Evolutionary conservation across 2,797 vertebrate species (phyloP).

Genomic region (Oryzias sinensis): DNA sequence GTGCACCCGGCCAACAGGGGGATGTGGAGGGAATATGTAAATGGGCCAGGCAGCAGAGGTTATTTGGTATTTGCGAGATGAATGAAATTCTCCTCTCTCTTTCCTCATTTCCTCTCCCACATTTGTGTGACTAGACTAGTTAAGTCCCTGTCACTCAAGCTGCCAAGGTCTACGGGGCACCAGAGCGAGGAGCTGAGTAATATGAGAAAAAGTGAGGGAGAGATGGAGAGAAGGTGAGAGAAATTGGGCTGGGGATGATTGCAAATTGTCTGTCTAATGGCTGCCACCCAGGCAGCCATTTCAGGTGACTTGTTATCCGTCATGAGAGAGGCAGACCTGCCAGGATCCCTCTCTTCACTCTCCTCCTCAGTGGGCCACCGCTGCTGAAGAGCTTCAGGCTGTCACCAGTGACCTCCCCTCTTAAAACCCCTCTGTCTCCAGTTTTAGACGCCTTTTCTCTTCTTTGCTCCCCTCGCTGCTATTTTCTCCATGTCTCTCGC

Average conservation of each 20-base stretch:
- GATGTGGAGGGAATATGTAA: slow-evolving; percentile 61
- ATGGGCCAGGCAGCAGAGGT: slow-evolving; percentile 57
- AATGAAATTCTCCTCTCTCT: slow-evolving; percentile 64
- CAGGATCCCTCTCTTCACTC: slow-evolving; percentile 71
- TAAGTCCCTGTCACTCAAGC: slow-evolving; percentile 77
- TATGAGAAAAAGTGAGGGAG: slow-evolving; percentile 70
- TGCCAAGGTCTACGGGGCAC: slow-evolving; percentile 71
- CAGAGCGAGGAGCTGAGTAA: slow-evolving; percentile 70
- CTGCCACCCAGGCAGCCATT: slow-evolving; percentile 73
- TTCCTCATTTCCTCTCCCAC: slow-evolving; percentile 71
- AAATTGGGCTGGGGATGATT: slow-evolving; percentile 78
- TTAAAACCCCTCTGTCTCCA: slow-evolving; percentile 67
- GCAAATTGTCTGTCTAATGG: slow-evolving; percentile 69
- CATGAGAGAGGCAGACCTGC: slow-evolving; percentile 72
- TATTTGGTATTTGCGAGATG: slow-evolving; percentile 74
- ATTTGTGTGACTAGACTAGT: slow-evolving; percentile 74
- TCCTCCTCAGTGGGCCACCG: slow-evolving; percentile 67
- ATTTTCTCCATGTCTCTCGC: slow-evolving; percentile 41
- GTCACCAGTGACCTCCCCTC: slow-evolving; percentile 73
- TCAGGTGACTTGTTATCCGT: slow-evolving; percentile 77
- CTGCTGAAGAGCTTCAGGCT: slow-evolving; percentile 75
- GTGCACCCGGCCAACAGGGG: slow-evolving; percentile 52
- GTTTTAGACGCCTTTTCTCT: slow-evolving; percentile 55
- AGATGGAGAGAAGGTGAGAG: slow-evolving; percentile 55
- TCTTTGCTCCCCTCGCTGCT: slow-evolving; percentile 38